Evolutionary conservation across 1,140 invertebrate species (phyloP).

Genomic region (Anoplolepis gracilipes): DNA sequence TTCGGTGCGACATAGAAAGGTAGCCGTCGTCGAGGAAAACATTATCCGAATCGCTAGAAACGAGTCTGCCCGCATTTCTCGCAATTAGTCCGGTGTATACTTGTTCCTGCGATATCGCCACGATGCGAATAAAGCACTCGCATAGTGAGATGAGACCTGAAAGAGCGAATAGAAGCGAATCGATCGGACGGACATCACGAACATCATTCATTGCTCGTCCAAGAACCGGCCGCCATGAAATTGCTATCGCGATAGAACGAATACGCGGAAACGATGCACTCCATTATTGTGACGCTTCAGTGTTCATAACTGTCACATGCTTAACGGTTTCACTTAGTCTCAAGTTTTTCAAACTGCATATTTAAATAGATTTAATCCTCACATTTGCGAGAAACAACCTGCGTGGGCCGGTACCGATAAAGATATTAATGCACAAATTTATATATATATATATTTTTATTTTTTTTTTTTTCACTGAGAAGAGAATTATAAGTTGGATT

Average conservation of each 20-base stretch:
- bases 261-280: constrained; percentile 20
- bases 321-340: not conserved
- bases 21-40: constrained; percentile 29
- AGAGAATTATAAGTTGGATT: not conserved
- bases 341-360: not conserved
- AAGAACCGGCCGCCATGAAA: not conserved
- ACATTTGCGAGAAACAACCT: not conserved
- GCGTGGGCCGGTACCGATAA: not conserved
- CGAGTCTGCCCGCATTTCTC: constrained; percentile 36
- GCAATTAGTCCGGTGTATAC: constrained; percentile 49
- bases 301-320: constrained; percentile 38
- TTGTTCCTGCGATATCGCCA: constrained; percentile 26
- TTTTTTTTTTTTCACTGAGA: not conserved
- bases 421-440: not conserved
- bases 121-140: constrained; percentile 19
- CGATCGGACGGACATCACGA: constrained; percentile 12
- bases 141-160: constrained; percentile 10
- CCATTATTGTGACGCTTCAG: constrained; percentile 29
- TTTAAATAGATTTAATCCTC: not conserved
- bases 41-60: constrained; percentile 52
- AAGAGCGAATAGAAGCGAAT: constrained; percentile 17
- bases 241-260: constrained; percentile 5
- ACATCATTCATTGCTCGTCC: constrained; percentile 4
- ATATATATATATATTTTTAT: not conserved
- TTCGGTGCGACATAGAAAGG: constrained; percentile 35